Percentiles rank a stretch among this genome's conserved stretches.
phyloP scores from a whole-genome alignment of 92 coral and sea anemone genomes.

The Epizoanthus fatuus region DNA sequence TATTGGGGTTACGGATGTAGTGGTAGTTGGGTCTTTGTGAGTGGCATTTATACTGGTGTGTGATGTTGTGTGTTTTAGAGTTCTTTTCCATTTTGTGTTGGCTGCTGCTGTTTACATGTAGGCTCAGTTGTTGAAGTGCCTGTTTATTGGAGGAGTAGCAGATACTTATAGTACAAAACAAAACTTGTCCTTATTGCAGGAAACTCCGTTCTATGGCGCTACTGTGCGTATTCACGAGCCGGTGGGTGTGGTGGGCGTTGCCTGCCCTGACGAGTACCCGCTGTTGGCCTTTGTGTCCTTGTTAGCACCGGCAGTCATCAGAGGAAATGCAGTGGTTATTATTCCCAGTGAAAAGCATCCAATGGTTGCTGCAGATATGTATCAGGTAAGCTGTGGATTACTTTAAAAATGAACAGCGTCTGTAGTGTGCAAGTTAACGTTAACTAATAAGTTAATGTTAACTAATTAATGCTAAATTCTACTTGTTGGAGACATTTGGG shows the following conservation, averaged over 20 bases:
- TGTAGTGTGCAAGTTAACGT: not conserved
- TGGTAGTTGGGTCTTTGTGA: too few species aligned
- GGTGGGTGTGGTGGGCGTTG: conserved; percentile 94
- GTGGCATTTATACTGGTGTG: too few species aligned
- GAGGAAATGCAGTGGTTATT: conserved; percentile 94
- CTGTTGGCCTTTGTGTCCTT: conserved; percentile 92
- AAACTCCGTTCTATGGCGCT: conserved; percentile 96
- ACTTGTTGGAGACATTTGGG: too few species aligned
- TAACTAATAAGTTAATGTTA: not conserved
- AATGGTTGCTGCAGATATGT: conserved; percentile 93
- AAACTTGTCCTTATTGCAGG: conserved; percentile 60
- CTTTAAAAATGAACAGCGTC: not conserved
- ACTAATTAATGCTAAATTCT: not conserved
- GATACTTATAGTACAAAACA: too few species aligned
- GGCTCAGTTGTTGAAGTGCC: too few species aligned
- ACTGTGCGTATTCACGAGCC: conserved; percentile 97
- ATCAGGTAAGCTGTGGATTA: conserved; percentile 76
- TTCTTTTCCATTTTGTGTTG: too few species aligned
- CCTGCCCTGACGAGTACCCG: conserved; percentile 95
- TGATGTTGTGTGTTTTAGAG: too few species aligned
- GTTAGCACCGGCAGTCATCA: conserved; percentile 92
- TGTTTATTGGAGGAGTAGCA: too few species aligned
- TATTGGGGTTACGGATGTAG: too few species aligned
- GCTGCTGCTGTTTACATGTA: too few species aligned
- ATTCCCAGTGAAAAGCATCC: conserved; percentile 96